A percentile compares a stretch with the other conserved stretches of the same genome.
These are phyloP conservation scores for Telenomus remus DNA, from an alignment of 1,140 invertebrate genomes.

Conservation along the genomic window DNA sequence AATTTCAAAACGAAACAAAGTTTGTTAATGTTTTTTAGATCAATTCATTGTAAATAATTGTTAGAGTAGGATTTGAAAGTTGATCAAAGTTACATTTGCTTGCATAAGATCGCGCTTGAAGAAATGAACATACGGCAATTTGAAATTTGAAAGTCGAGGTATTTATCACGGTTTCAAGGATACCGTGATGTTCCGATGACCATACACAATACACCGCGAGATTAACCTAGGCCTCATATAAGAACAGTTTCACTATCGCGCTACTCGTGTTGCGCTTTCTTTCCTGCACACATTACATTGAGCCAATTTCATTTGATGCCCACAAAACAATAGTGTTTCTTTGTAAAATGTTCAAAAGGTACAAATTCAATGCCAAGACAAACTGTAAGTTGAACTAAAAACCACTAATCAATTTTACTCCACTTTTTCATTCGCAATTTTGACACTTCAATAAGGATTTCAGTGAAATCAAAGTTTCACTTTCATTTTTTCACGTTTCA, in stretches of 20 bases:
- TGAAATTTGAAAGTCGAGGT: too few species aligned
- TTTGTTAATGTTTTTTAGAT: too few species aligned
- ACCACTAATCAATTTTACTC: not conserved
- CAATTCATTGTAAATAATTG: too few species aligned
- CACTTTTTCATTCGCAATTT: not conserved
- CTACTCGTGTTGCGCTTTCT: not conserved
- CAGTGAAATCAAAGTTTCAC: not conserved
- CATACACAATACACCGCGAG: not conserved
- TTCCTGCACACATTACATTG: not conserved
- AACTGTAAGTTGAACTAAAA: not conserved
- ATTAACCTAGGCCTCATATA: not conserved
- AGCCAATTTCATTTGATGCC: not conserved
- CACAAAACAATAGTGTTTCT: not conserved
- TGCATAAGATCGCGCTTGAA: too few species aligned
- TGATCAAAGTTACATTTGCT: too few species aligned
- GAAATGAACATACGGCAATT: not conserved
- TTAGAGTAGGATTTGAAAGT: too few species aligned
- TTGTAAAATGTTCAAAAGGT: not conserved
- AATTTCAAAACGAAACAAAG: too few species aligned
- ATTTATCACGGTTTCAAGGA: not conserved
- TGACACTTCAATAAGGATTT: too few species aligned
- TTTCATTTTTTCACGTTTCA: not conserved
- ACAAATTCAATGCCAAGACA: not conserved
- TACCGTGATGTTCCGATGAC: constrained; percentile 3
- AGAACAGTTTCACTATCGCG: constrained; percentile 3